phyloP scores from a whole-genome alignment of 2,797 vertebrate species.

The Cichlasoma orientale region DNA sequence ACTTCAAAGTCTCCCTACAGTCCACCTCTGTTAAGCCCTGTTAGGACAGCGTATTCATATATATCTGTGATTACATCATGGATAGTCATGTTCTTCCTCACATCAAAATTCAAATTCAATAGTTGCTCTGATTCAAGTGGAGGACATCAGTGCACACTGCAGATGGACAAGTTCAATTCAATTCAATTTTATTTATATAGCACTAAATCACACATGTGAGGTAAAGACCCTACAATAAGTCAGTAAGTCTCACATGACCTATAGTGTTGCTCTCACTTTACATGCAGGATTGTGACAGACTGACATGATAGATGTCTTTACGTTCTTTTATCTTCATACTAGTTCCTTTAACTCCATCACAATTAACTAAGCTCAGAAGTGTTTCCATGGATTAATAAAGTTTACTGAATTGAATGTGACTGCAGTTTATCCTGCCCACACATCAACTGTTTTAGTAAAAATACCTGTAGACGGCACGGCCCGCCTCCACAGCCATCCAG shows the following conservation, averaged over 20 bases:
- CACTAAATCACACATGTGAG: too few relatives aligned
- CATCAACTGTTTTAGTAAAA: background rate
- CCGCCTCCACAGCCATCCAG: constrained; percentile 97
- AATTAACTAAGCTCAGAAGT: background rate
- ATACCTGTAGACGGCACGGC: constrained; percentile 91
- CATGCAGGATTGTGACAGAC: too few relatives aligned
- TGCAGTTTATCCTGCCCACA: background rate
- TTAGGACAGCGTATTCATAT: background rate
- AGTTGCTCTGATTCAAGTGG: background rate
- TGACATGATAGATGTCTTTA: background rate
- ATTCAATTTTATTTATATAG: too few relatives aligned
- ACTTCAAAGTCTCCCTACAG: background rate
- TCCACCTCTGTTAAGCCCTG: background rate
- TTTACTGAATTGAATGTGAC: background rate
- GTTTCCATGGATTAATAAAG: background rate
- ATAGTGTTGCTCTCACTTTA: too few relatives aligned
- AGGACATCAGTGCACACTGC: background rate
- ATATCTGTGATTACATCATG: background rate
- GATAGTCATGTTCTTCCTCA: background rate
- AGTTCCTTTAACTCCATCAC: background rate
- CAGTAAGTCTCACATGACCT: too few relatives aligned
- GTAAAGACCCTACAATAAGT: too few relatives aligned
- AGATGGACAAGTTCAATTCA: background rate
- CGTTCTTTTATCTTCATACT: too few relatives aligned
- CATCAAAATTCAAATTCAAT: background rate